Evolutionary conservation across 2,888 invertebrate genomes (phyloP).

Genomic region (Noctua pronuba): DNA sequence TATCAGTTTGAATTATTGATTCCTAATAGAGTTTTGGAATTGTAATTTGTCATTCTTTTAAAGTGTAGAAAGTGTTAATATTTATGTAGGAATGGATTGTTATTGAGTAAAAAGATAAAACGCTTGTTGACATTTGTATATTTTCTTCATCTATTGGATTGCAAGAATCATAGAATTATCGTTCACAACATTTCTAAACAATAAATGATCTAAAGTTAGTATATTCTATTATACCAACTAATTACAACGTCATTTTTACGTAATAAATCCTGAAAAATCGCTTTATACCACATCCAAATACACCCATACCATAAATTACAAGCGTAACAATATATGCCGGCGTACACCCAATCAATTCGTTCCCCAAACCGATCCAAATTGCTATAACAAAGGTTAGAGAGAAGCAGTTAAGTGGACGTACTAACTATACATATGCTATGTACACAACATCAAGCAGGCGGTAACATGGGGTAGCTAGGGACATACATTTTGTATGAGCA

Average conservation of each 20-base stretch:
- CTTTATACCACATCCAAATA: constrained; percentile 27
- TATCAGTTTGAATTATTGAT: constrained; percentile 55
- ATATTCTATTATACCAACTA: background rate
- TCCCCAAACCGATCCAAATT: constrained; percentile 72
- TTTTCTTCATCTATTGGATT: background rate
- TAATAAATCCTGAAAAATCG: constrained; percentile 10
- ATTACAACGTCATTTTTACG: background rate
- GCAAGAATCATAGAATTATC: background rate
- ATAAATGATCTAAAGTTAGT: background rate
- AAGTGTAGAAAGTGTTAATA: constrained; percentile 40
- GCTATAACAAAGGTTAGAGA: constrained; percentile 74
- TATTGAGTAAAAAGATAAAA: background rate
- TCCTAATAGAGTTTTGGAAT: constrained; percentile 27
- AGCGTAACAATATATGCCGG: constrained; percentile 64
- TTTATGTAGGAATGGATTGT: constrained; percentile 13
- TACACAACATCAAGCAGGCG: constrained; percentile 82
- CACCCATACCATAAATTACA: constrained; percentile 59
- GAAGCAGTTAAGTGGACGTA: constrained; percentile 71
- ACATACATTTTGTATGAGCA: constrained; percentile 88
- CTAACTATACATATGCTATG: constrained; percentile 72
- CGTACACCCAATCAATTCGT: constrained; percentile 75
- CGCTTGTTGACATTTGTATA: background rate
- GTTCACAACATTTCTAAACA: background rate
- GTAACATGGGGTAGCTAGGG: constrained; percentile 86
- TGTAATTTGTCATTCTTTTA: constrained; percentile 55